Evolutionary conservation across 2,888 invertebrate genomes (phyloP).

Genomic region (Cheiracanthium punctorium): DNA sequence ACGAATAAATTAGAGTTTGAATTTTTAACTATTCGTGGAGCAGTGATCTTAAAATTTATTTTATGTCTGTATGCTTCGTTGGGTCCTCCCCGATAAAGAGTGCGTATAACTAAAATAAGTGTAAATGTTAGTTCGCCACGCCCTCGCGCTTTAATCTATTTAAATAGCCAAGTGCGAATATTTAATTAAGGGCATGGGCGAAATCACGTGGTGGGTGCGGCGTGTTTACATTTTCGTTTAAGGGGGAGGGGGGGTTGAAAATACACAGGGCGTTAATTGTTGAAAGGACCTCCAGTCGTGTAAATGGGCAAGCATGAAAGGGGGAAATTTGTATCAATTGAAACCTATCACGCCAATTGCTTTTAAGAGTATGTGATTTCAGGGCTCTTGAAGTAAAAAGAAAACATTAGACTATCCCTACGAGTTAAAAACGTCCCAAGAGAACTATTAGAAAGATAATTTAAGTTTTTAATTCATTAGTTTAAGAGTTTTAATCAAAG

Average conservation of each 20-base stretch:
- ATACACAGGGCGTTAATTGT: not conserved
- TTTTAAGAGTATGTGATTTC: too few species aligned
- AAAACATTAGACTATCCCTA: too few species aligned
- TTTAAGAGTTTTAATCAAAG: too few species aligned
- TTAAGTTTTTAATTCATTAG: too few species aligned
- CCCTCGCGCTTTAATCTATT: slow-evolving; percentile 1
- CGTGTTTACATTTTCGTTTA: not conserved
- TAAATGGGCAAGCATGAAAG: not conserved
- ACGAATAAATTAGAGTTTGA: not conserved
- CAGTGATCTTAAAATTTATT: not conserved
- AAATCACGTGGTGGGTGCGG: not conserved
- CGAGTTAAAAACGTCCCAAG: too few species aligned
- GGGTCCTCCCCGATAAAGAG: not conserved
- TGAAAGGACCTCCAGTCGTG: not conserved
- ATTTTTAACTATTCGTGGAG: slow-evolving; percentile 12
- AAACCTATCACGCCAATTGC: too few species aligned
- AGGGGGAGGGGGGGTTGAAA: not conserved
- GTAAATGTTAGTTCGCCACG: not conserved
- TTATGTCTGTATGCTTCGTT: not conserved
- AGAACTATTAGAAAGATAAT: too few species aligned
- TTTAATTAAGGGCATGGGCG: not conserved
- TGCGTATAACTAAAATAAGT: not conserved
- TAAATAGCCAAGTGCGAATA: not conserved
- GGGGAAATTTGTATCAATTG: too few species aligned
- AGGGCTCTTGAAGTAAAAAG: too few species aligned